Evolutionary conservation across 2,113 vertebrate genomes (phyloP).

Genomic region (Poeciliopsis turrubarensis): DNA sequence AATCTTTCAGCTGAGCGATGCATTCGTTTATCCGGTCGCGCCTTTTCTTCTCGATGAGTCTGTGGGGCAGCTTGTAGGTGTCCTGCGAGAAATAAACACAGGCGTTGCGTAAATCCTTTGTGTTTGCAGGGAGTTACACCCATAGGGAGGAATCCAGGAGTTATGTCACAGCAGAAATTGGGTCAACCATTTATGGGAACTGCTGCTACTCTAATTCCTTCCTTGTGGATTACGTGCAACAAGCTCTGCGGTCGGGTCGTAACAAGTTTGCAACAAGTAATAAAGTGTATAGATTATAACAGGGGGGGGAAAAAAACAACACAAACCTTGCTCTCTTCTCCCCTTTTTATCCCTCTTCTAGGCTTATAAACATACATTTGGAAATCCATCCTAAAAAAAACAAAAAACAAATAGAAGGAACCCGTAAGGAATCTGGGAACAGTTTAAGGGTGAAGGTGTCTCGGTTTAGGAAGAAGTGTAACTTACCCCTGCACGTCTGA

Average conservation of each 20-base stretch:
- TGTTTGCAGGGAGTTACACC: slow-evolving; percentile 26
- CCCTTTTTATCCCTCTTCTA: slow-evolving; percentile 87
- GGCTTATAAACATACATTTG: slow-evolving; percentile 95
- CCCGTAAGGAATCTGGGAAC: not conserved
- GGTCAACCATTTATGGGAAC: slow-evolving; percentile 61
- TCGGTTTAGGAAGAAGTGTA: not conserved
- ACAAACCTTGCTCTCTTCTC: slow-evolving; percentile 92
- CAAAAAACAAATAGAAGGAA: slow-evolving; percentile 31
- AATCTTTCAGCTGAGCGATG: slow-evolving; percentile 96
- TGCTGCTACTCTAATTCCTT: slow-evolving; percentile 16
- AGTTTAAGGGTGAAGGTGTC: not conserved
- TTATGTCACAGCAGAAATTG: slow-evolving; percentile 71
- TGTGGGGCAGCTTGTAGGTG: slow-evolving; percentile 96
- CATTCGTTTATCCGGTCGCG: slow-evolving; percentile 98
- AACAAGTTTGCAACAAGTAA: not conserved
- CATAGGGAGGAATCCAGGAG: slow-evolving; percentile 47
- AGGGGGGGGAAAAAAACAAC: not conserved
- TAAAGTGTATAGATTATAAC: not conserved
- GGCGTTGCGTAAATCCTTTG: slow-evolving; percentile 7
- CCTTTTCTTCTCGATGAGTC: slow-evolving; percentile 97
- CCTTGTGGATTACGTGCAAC: slow-evolving; percentile 6
- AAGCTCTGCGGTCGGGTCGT: not conserved
- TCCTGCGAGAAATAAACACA: slow-evolving; percentile 80
- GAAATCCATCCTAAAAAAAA: slow-evolving; percentile 88
- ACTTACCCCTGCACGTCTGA: slow-evolving; percentile 89